phyloP scores from a whole-genome alignment of 2,888 invertebrate species.

The Meghimatium bilineatum region DNA sequence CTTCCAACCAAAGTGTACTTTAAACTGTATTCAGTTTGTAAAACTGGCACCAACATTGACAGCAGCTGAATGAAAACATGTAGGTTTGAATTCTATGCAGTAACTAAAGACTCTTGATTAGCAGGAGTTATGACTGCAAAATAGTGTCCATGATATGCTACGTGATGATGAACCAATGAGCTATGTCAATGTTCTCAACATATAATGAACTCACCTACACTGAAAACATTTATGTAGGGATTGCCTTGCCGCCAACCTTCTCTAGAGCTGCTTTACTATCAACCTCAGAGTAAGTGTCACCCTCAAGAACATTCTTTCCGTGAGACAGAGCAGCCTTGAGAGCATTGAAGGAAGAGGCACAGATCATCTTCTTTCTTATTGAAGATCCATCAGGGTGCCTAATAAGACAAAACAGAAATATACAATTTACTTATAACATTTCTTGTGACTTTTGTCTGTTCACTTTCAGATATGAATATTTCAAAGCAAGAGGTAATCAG shows the following conservation, averaged over 20 bases:
- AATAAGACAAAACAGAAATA: background rate
- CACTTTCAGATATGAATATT: background rate
- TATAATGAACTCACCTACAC: background rate
- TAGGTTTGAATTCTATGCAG: too few relatives aligned
- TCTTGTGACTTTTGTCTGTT: background rate
- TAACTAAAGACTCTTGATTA: too few relatives aligned
- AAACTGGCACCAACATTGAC: too few relatives aligned
- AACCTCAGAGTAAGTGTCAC: slow-evolving; percentile 33
- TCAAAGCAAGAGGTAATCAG: too few relatives aligned
- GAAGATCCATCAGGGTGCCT: slow-evolving; percentile 38
- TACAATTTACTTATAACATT: background rate
- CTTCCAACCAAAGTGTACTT: too few relatives aligned
- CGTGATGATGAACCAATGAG: too few relatives aligned
- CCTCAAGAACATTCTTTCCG: slow-evolving; percentile 30
- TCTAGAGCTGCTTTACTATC: slow-evolving; percentile 44
- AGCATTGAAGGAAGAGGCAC: slow-evolving; percentile 42
- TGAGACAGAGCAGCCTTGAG: slow-evolving; percentile 20
- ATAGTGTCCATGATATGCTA: too few relatives aligned
- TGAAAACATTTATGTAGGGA: background rate
- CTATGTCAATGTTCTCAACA: too few relatives aligned
- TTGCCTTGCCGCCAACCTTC: slow-evolving; percentile 40
- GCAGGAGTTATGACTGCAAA: too few relatives aligned
- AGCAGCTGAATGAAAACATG: too few relatives aligned
- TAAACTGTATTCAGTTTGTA: too few relatives aligned
- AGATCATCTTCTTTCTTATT: slow-evolving; percentile 42